These are phyloP conservation scores for Psittacula cyanocephala DNA, from an alignment of 2,113 vertebrate species.

Conservation along the genomic window DNA sequence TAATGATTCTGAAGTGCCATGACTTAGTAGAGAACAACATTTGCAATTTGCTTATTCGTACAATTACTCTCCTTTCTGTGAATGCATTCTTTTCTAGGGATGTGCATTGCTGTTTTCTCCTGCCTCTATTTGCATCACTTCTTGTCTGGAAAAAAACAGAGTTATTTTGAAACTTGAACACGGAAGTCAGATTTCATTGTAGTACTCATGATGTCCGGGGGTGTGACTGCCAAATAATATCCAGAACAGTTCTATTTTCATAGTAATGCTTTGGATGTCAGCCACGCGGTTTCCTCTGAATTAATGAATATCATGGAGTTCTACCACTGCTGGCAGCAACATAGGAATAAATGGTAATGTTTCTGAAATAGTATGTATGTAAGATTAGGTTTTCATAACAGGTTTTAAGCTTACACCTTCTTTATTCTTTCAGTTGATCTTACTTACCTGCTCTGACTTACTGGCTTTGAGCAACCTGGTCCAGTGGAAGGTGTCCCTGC, in stretches of 20 bases:
- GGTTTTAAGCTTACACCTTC: background rate
- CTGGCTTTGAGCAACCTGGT: background rate
- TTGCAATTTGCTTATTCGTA: background rate
- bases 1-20: background rate
- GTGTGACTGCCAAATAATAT: slow-evolving; percentile 42
- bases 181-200: slow-evolving; percentile 33
- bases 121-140: background rate
- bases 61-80: background rate
- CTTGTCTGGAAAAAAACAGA: slow-evolving; percentile 12
- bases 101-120: background rate
- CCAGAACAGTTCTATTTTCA: slow-evolving; percentile 51
- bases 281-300: slow-evolving; percentile 28
- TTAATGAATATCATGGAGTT: slow-evolving; percentile 22
- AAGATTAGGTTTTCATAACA: background rate
- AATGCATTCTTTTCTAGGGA: background rate
- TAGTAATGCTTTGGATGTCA: slow-evolving; percentile 47
- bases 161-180: slow-evolving; percentile 52
- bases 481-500: background rate
- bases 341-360: background rate
- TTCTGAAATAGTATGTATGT: background rate
- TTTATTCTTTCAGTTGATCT: background rate
- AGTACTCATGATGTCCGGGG: slow-evolving; percentile 40
- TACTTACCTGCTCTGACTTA: background rate
- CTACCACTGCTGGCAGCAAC: background rate
- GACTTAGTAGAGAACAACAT: background rate